Base-by-base conservation (phyloP, 2,888 invertebrate genomes). In the Dugesia japonica region DNA sequence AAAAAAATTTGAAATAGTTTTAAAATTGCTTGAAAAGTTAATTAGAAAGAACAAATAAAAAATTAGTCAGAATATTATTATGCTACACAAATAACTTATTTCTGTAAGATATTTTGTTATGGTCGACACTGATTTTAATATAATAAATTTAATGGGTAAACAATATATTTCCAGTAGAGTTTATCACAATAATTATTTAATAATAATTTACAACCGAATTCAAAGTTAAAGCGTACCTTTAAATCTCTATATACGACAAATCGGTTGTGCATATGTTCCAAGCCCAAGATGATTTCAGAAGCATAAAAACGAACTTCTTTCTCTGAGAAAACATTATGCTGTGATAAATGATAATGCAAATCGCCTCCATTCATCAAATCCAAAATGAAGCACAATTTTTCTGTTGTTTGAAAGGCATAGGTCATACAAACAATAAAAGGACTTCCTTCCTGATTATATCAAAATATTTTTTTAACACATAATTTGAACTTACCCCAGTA, bases 341-440 rank as follows among this genome's bases (percentile, higher is more conserved):
- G 97, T 78, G 94, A 94, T 76, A 99, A 88, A 86, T 99, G 98
- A 86, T 98, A 99, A 86, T 98, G 98, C 73, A 97, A 88, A 86
- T 97, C 95, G 0, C 94, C 94, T 28, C 95, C 98, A 85, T 99
- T 98, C 98, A 99, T 99, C 83, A 99, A 88, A 86, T 99, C 98
- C 83, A 98, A 88, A 83, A 99, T 98, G 87, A 99, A 98, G 86
- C 97, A 98, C 76, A 98, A 88, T 86, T 99, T 99, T 87, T 99
- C 98, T 28, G 94, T 92, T 91, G 87, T 97, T 82, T 87, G 98
- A 88, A 99, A 99, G 80, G 98, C 97, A 87, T 99, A 99, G 76
- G 98, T 98, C 98, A 99, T 98, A 87, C 97, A 98, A 78, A 98
- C 98, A 84, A 99, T 98, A 87, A 98, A 98, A 73, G 98, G 98